Conservation (phyloP, 2,888 invertebrate species). For the Melanophora roralis region DNA sequence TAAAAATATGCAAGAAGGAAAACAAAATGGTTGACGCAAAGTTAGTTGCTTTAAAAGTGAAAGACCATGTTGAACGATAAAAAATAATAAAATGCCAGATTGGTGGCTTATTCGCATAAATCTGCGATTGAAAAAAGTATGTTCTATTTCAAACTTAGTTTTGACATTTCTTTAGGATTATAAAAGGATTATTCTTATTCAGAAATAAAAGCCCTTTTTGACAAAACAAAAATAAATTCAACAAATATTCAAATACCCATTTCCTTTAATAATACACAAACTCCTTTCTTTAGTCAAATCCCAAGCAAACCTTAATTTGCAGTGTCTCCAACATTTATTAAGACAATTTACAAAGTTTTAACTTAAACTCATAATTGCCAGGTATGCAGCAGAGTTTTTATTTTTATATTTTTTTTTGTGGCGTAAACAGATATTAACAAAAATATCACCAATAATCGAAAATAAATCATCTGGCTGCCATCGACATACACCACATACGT, state of each 20-base stretch:
- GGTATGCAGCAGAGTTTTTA: neutral
- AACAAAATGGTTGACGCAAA: slow-evolving; percentile 39
- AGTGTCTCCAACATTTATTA: slow-evolving; percentile 27
- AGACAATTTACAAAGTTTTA: slow-evolving; percentile 32
- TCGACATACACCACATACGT: slow-evolving; percentile 41
- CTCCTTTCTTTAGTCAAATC: neutral
- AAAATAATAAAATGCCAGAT: no score
- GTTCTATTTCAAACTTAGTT: no score
- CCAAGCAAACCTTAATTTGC: slow-evolving; percentile 36
- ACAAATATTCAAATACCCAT: no score
- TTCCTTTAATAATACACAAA: no score
- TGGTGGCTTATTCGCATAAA: no score
- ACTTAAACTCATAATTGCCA: neutral
- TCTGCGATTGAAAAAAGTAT: no score
- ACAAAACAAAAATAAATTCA: no score
- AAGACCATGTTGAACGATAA: no score
- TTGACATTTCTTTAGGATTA: no score
- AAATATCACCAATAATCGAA: slow-evolving; percentile 58
- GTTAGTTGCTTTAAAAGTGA: no score
- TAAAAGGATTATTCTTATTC: no score
- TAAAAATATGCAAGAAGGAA: neutral
- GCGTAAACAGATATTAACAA: slow-evolving; percentile 58
- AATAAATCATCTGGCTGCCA: slow-evolving; percentile 59
- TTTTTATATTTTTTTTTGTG: slow-evolving; percentile 26
- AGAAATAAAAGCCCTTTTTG: no score